Base-by-base conservation (phyloP, 2,888 invertebrate species). In the Yponomeuta evonymella region DNA sequence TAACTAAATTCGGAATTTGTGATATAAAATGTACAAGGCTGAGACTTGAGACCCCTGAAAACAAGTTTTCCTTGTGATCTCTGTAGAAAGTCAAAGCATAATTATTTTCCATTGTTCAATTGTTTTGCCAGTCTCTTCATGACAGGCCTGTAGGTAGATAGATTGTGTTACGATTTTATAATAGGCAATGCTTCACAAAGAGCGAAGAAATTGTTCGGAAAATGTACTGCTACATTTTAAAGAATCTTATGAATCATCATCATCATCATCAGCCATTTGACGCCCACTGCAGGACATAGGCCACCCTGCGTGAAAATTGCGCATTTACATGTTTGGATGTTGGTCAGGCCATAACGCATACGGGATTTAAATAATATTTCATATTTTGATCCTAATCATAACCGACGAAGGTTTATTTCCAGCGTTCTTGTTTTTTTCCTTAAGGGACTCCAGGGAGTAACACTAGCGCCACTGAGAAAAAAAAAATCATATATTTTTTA, bases 31-130 rank as follows among this genome's bases (percentile, higher is more conserved):
- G 1, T 43, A 43, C 43, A 15, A 1, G 4, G 4, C 15, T 58
- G 51, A 15, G 51, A 58, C 51, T 15, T 12, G 15, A 58, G 15
- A 58, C 0, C 51, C 15, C 5, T 15, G 15, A 15, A 5, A 58
- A 58, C 5, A 58, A 15, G 12, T 9, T 58, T 58, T 58, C 15
- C 51, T 58, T 58, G 51, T 58, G 15, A 58, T 58, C 65, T 30
- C 29, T 64, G 10, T 65, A 23, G 6, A 12, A 29, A 29, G 33
- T 33, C 30, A 29, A 33, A 65, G 33, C 29, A 65, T 65, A 65
- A 65, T 65, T 65, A 65, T 30, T 29, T 65, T 29, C 29, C 65
- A 65, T 65, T 65, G 65, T 65, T 33, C 65, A 64, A 65, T 65
- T 65, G 65, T 65, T 65, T 29, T 33, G 33, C 30, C 3, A 6